Evolutionary conservation across 2,888 invertebrate species (phyloP), one percentile per base, ranked within the genome.

Genomic region (Troides oblongomaculatus): DNA sequence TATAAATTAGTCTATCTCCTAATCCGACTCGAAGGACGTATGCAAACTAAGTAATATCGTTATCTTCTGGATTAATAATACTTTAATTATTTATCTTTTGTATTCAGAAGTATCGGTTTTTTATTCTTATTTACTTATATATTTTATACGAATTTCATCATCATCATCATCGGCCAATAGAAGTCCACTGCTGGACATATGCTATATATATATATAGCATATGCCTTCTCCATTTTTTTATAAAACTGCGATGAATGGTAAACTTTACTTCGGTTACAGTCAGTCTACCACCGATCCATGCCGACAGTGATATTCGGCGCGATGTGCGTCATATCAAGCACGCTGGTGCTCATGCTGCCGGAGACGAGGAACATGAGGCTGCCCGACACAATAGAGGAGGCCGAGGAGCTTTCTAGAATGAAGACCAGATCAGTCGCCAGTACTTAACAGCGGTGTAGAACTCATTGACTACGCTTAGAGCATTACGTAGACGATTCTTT

Each of bases 331-430:
- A 80, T 94, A 63, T 94, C 95, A 60, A 95, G 94, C 21, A 71
- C 93, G n/a, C 81, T 95, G 69, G 94, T 95, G 0, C 82, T 95
- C 25, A 84, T 94, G 76, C 94, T 96, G 70, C 96, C 96, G 0
- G 96, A 96, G 83, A 96, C 96, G 0, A 85, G 93, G 65, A 95
- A 95, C 76, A 93, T 93, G 73, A 94, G 94, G 74, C 85, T 94
- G 0, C 94, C 94, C 0, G 96, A 96, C 85, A 96, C 95, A 1
- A 93, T 96, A 36, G 93, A 94, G 74, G 95, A 96, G 77, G 95
- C 95, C 0, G 95, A 94, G 82, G 91, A 93, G 25, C 78, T 92
- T 0, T 90, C 90, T 23, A 80, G 81, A 69, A 81, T 82, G 77
- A 86, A 83, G 75, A 82, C 76, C 72, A 86, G 84, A 77, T 73